A percentile compares a stretch with the other conserved stretches of the same genome.
Evolutionary conservation across 1,140 invertebrate genomes (phyloP).

Genomic region (Drosophila guanche): DNA sequence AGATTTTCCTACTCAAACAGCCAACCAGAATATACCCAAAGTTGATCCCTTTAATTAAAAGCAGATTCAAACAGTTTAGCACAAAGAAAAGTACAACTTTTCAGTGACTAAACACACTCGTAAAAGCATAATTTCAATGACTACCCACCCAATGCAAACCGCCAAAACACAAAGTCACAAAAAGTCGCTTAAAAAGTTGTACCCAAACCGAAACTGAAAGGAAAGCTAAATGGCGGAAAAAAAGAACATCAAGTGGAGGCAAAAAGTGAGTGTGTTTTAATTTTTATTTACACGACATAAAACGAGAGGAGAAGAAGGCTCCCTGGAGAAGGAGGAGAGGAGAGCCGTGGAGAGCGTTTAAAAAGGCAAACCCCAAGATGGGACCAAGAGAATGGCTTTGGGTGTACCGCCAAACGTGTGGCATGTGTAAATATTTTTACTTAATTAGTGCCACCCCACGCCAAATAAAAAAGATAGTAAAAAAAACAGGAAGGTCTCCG

Average conservation of each 20-base stretch:
- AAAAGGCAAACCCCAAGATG: constrained; percentile 44
- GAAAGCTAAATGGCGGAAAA: constrained; percentile 10
- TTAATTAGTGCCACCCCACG: constrained; percentile 63
- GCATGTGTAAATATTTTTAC: constrained; percentile 74
- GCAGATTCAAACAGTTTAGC: constrained; percentile 2
- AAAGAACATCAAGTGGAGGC: constrained; percentile 1
- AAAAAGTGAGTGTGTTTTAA: constrained; percentile 53
- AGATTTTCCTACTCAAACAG: not conserved
- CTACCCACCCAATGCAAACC: not conserved
- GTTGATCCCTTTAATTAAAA: constrained; percentile 2
- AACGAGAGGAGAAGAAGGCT: constrained; percentile 19
- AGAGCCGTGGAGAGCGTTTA: constrained; percentile 47
- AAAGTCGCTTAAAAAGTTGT: constrained; percentile 55
- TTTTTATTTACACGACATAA: constrained; percentile 69
- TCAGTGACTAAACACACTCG: not conserved
- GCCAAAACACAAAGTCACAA: constrained; percentile 30
- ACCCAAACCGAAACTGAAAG: constrained; percentile 9
- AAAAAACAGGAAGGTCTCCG: constrained; percentile 24
- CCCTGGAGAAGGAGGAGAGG: constrained; percentile 23
- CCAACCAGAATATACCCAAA: constrained; percentile 1
- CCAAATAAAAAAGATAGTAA: constrained; percentile 13
- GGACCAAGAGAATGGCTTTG: constrained; percentile 8
- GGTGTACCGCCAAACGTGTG: constrained; percentile 10
- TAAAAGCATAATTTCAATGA: constrained; percentile 15
- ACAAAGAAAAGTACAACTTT: constrained; percentile 15